Evolutionary conservation across 2,113 vertebrate genomes (phyloP).

Genomic region (Chaetura pelagica): DNA sequence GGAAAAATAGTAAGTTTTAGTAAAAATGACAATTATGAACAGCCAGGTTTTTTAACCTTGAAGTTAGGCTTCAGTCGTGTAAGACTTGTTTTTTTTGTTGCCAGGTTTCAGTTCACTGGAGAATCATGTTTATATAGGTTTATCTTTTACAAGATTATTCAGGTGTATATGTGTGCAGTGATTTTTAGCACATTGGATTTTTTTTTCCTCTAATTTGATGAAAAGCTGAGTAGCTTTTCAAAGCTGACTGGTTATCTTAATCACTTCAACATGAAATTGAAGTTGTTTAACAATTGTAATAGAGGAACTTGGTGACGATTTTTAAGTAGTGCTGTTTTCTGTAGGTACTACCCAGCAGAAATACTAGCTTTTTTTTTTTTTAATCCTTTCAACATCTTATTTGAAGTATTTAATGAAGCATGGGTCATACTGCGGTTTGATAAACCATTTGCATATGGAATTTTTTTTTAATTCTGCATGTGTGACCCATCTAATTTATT

Average conservation of each 20-base stretch:
- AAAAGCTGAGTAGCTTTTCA: neutral
- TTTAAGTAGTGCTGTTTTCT: neutral
- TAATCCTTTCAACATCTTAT: neutral
- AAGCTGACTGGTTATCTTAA: slow-evolving; percentile 25
- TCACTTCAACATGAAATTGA: neutral
- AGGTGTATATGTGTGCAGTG: neutral
- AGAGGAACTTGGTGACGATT: neutral
- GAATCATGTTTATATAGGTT: neutral
- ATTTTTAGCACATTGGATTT: neutral
- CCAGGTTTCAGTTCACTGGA: neutral
- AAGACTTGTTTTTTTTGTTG: neutral
- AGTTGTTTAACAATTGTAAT: neutral
- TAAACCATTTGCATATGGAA: neutral
- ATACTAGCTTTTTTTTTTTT: neutral
- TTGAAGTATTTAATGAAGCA: neutral
- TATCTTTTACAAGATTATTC: neutral
- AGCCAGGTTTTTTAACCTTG: neutral
- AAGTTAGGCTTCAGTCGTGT: neutral
- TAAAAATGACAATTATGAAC: neutral
- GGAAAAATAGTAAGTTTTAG: slow-evolving; percentile 4
- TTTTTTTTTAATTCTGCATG: neutral
- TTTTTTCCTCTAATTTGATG: neutral
- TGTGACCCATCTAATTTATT: neutral
- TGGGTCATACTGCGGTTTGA: neutral
- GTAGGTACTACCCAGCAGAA: neutral